phyloP scores from a whole-genome alignment of 2,113 vertebrate species.

The Rhynchomys soricoides region DNA sequence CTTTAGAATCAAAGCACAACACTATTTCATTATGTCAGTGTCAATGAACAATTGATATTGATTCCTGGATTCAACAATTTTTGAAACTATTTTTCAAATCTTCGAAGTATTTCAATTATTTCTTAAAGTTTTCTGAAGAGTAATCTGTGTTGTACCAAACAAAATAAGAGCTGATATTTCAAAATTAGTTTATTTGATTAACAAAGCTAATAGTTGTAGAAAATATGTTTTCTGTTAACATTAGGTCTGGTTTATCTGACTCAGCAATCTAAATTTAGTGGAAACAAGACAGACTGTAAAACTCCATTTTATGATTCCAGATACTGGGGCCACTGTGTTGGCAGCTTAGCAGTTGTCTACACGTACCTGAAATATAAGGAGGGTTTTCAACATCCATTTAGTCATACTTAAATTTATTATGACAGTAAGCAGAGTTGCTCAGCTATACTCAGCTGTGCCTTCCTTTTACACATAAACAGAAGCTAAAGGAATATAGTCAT shows the following conservation, averaged over 20 bases:
- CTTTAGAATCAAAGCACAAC: not conserved
- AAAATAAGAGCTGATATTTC: not conserved
- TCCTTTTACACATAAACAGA: not conserved
- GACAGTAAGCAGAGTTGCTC: not conserved
- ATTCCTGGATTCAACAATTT: not conserved
- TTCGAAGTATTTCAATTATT: not conserved
- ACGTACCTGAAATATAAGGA: not conserved
- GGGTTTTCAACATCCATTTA: not conserved
- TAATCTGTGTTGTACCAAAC: not conserved
- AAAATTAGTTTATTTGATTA: constrained; percentile 47
- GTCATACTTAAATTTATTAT: not conserved
- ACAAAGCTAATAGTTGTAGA: not conserved
- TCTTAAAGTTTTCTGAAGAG: not conserved
- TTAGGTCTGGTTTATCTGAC: constrained; percentile 13
- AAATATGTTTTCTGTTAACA: constrained; percentile 14
- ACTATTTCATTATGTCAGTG: not conserved
- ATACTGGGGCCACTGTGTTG: not conserved
- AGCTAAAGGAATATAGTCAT: not conserved
- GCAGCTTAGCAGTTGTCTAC: not conserved
- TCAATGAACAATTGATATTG: not conserved
- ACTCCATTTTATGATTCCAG: not conserved
- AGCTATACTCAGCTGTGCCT: not conserved
- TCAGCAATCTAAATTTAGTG: constrained; percentile 38
- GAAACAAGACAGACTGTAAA: constrained; percentile 38
- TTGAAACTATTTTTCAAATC: not conserved